A percentile compares a stretch with the other conserved stretches of the same genome.
phyloP scores from a whole-genome alignment of 2,113 vertebrate genomes.

The Propithecus coquereli region DNA sequence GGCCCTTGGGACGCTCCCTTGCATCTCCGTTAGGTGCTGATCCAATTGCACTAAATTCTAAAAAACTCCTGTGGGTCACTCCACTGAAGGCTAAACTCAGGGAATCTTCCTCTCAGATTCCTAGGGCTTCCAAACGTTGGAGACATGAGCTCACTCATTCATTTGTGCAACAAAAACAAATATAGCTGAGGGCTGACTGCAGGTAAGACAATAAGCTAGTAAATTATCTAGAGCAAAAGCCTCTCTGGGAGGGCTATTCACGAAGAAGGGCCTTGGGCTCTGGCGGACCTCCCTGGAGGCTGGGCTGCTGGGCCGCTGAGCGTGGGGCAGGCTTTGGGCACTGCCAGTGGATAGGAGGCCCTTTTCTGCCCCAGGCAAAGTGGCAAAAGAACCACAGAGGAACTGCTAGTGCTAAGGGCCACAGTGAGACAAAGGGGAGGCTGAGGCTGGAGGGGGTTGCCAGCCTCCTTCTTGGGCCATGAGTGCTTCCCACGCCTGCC shows the following conservation, averaged over 20 bases:
- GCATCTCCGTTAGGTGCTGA: neutral
- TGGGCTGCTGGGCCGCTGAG: neutral
- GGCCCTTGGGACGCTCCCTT: neutral
- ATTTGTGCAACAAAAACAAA: fast-evolving
- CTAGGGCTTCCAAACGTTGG: neutral
- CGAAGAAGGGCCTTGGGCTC: neutral
- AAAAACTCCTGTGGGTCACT: neutral
- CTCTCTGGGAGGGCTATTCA: neutral
- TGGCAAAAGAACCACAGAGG: neutral
- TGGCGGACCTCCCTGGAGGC: neutral
- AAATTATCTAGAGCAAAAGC: neutral
- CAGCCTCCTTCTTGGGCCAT: neutral
- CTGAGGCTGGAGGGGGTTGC: neutral
- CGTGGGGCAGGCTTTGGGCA: neutral
- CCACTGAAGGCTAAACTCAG: neutral
- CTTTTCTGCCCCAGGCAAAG: neutral
- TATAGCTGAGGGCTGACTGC: neutral
- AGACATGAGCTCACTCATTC: neutral
- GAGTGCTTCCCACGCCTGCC: no score
- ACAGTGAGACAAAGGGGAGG: neutral
- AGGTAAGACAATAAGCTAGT: neutral
- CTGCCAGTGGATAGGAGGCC: neutral
- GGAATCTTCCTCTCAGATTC: neutral
- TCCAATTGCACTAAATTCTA: neutral
- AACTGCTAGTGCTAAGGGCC: neutral